These are phyloP conservation scores for Plagodis pulveraria DNA, from an alignment of 2,888 invertebrate genomes.

Conservation along the genomic window DNA sequence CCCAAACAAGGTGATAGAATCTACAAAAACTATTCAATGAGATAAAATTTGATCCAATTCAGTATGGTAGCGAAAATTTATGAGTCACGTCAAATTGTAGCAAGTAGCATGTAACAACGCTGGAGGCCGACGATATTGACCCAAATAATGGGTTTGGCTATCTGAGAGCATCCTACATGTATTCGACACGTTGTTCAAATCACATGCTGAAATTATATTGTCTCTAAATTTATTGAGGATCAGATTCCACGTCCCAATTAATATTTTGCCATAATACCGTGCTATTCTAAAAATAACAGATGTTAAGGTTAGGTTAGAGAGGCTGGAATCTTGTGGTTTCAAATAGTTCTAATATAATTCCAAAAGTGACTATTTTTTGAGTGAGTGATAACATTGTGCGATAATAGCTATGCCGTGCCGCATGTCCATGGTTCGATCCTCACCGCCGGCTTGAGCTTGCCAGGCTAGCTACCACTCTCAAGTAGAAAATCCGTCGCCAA, in stretches of 20 bases:
- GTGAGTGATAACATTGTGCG: no score
- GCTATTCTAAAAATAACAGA: no score
- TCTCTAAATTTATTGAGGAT: not conserved
- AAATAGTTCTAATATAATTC: no score
- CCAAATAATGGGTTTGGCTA: conserved; percentile 54
- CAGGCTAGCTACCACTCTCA: no score
- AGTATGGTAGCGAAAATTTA: conserved; percentile 32
- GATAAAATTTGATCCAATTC: conserved; percentile 33
- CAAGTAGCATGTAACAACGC: conserved; percentile 30
- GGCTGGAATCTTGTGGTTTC: no score
- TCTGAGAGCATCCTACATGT: conserved; percentile 42
- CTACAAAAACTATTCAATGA: conserved; percentile 17
- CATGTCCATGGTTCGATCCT: no score
- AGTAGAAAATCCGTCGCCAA: no score
- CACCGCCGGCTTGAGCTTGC: no score
- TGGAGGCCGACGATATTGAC: conserved; percentile 68
- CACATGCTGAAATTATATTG: conserved; percentile 12
- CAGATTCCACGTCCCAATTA: not conserved
- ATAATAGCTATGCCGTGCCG: no score
- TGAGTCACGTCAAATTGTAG: conserved; percentile 33
- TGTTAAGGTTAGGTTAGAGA: no score
- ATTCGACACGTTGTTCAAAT: conserved; percentile 32
- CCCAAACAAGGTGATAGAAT: conserved; percentile 15
- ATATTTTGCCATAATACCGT: not conserved
- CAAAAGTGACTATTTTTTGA: no score